Percentiles rank a stretch among this genome's conserved stretches.
phyloP scores from a whole-genome alignment of 2,113 vertebrate genomes.

The Cervus canadensis region DNA sequence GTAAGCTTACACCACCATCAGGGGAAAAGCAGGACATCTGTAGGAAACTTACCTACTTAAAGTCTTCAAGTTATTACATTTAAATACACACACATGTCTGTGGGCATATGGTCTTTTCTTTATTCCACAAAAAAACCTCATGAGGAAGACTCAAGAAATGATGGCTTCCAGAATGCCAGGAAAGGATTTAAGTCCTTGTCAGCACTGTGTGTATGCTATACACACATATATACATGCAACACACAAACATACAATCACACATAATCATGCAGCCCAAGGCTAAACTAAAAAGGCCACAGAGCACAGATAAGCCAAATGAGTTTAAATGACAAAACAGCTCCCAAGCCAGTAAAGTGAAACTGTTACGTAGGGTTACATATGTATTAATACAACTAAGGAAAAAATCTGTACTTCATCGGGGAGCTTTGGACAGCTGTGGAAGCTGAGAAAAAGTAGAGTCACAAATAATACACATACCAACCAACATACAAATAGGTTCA shows the following conservation, averaged over 20 bases:
- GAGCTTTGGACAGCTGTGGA: background rate
- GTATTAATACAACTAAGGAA: background rate
- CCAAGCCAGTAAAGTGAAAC: background rate
- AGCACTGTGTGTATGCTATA: background rate
- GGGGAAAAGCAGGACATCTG: background rate
- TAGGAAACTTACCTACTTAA: slow-evolving; percentile 19
- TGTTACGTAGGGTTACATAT: background rate
- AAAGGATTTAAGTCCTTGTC: background rate
- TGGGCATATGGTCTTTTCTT: background rate
- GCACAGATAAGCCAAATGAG: background rate
- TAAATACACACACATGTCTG: background rate
- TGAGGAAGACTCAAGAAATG: background rate
- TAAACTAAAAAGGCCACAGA: slow-evolving; percentile 28
- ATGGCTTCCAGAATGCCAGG: background rate
- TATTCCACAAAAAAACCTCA: background rate
- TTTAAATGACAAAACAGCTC: slow-evolving; percentile 8
- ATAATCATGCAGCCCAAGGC: background rate
- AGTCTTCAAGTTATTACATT: background rate
- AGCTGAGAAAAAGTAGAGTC: slow-evolving; percentile 33
- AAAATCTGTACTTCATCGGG: background rate
- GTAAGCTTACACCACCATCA: background rate
- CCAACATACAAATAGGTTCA: background rate
- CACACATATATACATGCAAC: background rate
- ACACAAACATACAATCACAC: background rate
- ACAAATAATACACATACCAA: background rate